A percentile compares a stretch with the other conserved stretches of the same genome.
Conservation (phyloP, 2,888 invertebrate species). For the Dynastes grantii region DNA sequence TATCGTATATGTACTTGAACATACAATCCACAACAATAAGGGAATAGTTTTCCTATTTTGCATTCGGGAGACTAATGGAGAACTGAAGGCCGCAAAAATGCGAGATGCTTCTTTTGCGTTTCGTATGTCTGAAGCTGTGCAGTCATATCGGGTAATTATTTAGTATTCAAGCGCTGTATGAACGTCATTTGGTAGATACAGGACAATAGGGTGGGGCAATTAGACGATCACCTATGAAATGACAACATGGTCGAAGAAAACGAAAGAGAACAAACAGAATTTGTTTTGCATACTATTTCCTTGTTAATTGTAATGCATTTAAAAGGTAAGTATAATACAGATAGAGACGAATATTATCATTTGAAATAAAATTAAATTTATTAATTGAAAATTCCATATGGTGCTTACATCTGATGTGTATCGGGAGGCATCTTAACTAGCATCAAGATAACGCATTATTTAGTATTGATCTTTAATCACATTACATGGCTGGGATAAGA, state of each 20-base stretch:
- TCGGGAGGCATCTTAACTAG: too few species aligned
- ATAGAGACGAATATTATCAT: too few species aligned
- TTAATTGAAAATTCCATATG: too few species aligned
- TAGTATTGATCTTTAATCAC: too few species aligned
- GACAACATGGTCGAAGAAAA: not conserved
- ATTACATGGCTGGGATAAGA: too few species aligned
- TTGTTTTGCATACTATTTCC: too few species aligned
- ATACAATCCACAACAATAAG: not conserved
- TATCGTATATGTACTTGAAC: not conserved
- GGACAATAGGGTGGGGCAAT: not conserved
- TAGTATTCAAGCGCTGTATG: not conserved
- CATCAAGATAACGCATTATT: too few species aligned
- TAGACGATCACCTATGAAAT: not conserved
- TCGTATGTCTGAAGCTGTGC: not conserved
- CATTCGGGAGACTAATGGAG: not conserved
- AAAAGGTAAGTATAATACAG: too few species aligned
- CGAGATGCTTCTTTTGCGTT: not conserved
- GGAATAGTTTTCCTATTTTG: not conserved
- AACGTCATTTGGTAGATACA: not conserved
- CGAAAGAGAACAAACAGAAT: too few species aligned
- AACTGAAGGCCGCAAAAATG: not conserved
- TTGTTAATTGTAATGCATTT: too few species aligned
- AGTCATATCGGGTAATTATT: slow-evolving; percentile 7
- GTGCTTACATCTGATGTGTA: too few species aligned
- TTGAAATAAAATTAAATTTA: too few species aligned